Percentiles rank a stretch among this genome's conserved stretches.
Conservation (phyloP, 2,113 vertebrate genomes). For the Callipepla californica region DNA sequence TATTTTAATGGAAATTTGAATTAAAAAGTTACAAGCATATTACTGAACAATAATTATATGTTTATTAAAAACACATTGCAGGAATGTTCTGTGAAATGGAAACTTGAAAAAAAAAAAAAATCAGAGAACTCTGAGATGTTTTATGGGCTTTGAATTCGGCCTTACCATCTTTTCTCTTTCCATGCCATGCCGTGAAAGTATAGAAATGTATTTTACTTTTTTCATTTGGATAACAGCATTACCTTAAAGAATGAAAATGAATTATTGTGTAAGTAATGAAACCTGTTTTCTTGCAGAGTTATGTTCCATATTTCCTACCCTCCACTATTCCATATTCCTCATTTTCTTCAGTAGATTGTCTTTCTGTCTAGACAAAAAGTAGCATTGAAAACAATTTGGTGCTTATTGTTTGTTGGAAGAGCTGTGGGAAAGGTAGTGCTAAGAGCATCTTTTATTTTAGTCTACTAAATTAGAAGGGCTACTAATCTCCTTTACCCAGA, state of each 20-base stretch:
- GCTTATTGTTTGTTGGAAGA: background rate
- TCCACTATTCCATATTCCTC: background rate
- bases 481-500: background rate
- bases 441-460: background rate
- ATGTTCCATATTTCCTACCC: background rate
- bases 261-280: background rate
- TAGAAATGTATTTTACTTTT: background rate
- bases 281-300: background rate
- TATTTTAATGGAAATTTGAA: background rate
- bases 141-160: background rate
- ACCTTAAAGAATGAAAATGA: background rate
- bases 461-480: background rate
- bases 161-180: background rate
- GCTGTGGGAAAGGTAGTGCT: background rate
- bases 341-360: background rate
- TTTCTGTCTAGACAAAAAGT: background rate
- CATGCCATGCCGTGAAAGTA: background rate
- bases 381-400: background rate
- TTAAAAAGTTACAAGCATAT: background rate
- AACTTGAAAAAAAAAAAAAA: background rate
- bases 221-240: background rate
- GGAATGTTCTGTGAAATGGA: background rate
- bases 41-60: background rate
- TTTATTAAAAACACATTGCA: background rate
- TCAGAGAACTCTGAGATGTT: background rate